phyloP scores from a whole-genome alignment of 2,113 vertebrate species.

The Anolis sagrei region DNA sequence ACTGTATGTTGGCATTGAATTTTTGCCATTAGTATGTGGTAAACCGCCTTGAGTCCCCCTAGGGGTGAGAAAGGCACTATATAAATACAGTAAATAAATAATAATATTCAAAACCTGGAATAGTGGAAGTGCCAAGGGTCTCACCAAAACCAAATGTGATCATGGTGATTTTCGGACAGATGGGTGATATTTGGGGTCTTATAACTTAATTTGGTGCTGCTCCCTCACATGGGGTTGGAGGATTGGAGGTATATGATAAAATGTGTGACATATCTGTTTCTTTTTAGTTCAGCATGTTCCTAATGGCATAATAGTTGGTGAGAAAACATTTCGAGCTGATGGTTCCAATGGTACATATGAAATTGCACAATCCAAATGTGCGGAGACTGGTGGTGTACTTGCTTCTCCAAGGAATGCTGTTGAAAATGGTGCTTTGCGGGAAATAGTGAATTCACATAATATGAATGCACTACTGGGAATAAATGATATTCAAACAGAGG shows the following conservation, averaged over 20 bases:
- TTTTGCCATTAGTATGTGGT: too few species aligned
- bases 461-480: not conserved
- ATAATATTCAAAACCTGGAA: not conserved
- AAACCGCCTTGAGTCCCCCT: too few species aligned
- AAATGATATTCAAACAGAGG: not conserved
- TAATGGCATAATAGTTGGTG: not conserved
- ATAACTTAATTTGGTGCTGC: not conserved
- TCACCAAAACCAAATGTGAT: not conserved
- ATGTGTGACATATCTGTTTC: slow-evolving; percentile 3
- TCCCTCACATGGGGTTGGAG: not conserved
- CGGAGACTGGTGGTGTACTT: slow-evolving; percentile 5
- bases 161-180: not conserved
- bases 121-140: not conserved
- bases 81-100: too few species aligned
- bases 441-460: not conserved
- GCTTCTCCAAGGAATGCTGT: slow-evolving; percentile 25
- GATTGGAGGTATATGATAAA: not conserved
- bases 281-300: slow-evolving; percentile 27
- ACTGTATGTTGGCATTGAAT: too few species aligned
- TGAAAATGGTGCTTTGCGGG: not conserved
- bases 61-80: too few species aligned
- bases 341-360: slow-evolving; percentile 2
- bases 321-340: slow-evolving; percentile 21
- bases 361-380: not conserved
- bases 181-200: not conserved